Evolutionary conservation across 2,888 invertebrate species (phyloP).

Genomic region (Antitype chi): DNA sequence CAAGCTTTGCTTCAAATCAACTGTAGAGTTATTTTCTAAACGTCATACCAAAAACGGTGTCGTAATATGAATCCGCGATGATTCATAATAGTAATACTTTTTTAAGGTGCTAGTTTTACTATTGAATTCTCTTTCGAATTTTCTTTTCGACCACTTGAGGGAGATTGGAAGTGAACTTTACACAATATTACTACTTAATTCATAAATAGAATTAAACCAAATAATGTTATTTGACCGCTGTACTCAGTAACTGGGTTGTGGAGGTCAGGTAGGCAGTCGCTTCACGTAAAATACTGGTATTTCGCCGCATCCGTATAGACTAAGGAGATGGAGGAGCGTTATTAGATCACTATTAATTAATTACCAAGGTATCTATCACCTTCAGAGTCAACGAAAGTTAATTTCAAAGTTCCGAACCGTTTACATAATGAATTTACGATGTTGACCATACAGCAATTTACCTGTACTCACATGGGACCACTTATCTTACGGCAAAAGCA

Average conservation of each 20-base stretch:
- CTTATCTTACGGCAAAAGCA: slow-evolving; percentile 6
- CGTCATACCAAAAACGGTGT: not conserved
- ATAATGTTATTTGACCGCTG: too few relatives aligned
- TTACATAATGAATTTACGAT: slow-evolving; percentile 17
- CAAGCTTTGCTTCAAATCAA: not conserved
- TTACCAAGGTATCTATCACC: too few relatives aligned
- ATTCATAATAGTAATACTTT: not conserved
- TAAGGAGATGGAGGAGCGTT: too few relatives aligned
- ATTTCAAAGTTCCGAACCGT: slow-evolving; percentile 4
- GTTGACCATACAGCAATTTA: slow-evolving; percentile 10
- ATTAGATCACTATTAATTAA: too few relatives aligned
- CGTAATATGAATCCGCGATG: too few relatives aligned
- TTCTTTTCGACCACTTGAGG: not conserved
- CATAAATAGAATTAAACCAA: too few relatives aligned
- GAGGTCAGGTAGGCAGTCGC: too few relatives aligned
- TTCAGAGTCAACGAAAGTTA: not conserved
- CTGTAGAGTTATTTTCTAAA: not conserved
- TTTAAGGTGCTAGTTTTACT: too few relatives aligned
- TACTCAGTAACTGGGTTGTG: too few relatives aligned
- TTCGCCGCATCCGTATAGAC: too few relatives aligned
- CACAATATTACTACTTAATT: not conserved
- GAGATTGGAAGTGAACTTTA: not conserved
- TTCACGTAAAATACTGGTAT: too few relatives aligned
- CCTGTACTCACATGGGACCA: not conserved
- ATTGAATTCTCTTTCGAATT: not conserved